Percentiles rank a stretch among this genome's conserved stretches.
phyloP scores from a whole-genome alignment of 2,113 vertebrate species.

The Nerophis lumbriciformis region DNA sequence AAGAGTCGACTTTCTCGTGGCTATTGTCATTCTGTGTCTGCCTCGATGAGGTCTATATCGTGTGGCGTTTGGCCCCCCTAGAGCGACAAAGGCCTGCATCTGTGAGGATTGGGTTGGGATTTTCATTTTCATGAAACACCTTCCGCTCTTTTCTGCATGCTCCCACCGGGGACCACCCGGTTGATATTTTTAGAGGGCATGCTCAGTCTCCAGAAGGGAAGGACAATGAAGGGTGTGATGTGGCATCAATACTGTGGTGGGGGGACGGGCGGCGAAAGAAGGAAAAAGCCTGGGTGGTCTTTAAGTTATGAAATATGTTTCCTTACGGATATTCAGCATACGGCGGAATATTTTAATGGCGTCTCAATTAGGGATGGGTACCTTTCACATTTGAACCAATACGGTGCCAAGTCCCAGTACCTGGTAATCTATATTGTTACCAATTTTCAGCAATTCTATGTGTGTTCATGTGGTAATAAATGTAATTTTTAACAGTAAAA shows the following conservation, averaged over 20 bases:
- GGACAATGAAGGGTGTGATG: constrained; percentile 77
- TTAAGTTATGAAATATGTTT: constrained; percentile 62
- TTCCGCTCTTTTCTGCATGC: constrained; percentile 72
- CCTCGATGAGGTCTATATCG: constrained; percentile 60
- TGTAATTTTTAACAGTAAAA: no score
- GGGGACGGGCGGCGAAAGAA: constrained; percentile 40
- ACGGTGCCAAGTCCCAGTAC: no score
- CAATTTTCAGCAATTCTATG: no score
- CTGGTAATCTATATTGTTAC: no score
- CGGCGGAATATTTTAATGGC: no score
- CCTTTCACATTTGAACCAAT: no score
- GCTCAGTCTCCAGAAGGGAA: constrained; percentile 73
- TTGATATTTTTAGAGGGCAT: constrained; percentile 78
- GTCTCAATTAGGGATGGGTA: no score
- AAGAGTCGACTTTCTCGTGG: constrained; percentile 37
- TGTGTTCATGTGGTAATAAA: no score
- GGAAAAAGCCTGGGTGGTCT: constrained; percentile 71
- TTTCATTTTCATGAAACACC: constrained; percentile 76
- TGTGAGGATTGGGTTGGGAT: constrained; percentile 71
- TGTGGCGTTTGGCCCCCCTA: constrained; percentile 66
- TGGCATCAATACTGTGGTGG: constrained; percentile 72
- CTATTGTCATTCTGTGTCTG: constrained; percentile 47
- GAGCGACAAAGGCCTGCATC: constrained; percentile 67
- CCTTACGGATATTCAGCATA: constrained; percentile 65
- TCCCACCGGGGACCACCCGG: constrained; percentile 65